Base-by-base conservation (phyloP, 2,888 invertebrate species). In the Melieria omissa region DNA sequence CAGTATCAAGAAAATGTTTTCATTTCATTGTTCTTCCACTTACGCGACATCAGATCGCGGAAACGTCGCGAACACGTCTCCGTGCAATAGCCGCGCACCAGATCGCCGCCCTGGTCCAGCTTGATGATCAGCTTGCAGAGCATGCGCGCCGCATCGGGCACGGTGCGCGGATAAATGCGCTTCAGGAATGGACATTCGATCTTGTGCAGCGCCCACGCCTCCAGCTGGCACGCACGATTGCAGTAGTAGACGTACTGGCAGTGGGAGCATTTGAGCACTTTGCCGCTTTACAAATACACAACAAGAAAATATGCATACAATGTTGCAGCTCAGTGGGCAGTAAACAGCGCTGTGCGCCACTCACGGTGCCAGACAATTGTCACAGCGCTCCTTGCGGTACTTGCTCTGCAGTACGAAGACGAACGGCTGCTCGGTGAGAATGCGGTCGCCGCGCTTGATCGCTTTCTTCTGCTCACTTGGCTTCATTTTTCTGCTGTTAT, bases 11-110 rank as follows among this genome's bases (percentile, higher is more conserved):
- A 3, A 29, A 1, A 29, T 29, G 29, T 29, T 29, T 29, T 16
- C 29, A 42, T 5, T 10, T 7, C 4, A 42, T 16, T n/a, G 3
- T 4, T n/a, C 41, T 6, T 6, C 29, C 9, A 89, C 93, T 91
- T 89, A 96, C 96, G 97, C 65, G 96, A 95, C 95, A 96, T 95
- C 41, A 97, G 88, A 87, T 96, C 95, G 81, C 93, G 92, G 88
- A 95, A 96, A 87, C 91, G 92, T 70, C 95, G 89, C 78, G 90
- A 95, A 10, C 90, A 90, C 4, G 89, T 91, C 45, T 91, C 89
- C 0, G 92, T 89, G 81, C 94, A 94, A 85, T 91, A 93, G 1
- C 92, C 90, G 70, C 91, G 90, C 77, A 90, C 89, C 10, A 90
- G 86, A 77, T 90, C 89, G 1, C 94, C 94, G 61, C 93, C 93